Base-by-base conservation (phyloP, 1,140 invertebrate species). In the Drosophila ogumai region DNA sequence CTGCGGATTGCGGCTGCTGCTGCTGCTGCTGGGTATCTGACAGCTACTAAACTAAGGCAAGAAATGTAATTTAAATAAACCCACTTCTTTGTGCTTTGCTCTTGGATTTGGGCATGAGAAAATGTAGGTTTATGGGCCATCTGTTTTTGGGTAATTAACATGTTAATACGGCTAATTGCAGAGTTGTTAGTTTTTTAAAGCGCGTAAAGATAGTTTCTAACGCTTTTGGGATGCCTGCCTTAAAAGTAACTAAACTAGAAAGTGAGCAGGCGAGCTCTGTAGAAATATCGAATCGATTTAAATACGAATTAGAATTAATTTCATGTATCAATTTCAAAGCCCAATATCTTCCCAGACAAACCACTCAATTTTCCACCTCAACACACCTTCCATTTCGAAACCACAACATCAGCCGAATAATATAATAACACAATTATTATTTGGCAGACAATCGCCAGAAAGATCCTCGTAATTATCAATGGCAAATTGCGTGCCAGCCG, bases 71-170 rank as follows among this genome's bases (percentile, higher is more conserved):
- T 88, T 67, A 71, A 84, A 81, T 78, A 87, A 77, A 80, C 38
- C 66, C 60, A 80, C 57, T 59, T 68, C 52, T 67, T 73, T 67
- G 58, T 46, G 32, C 22, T 59, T 54, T 44, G 43, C 31, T 56
- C 69, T 76, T 50, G 38, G 71, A 50, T 60, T 75, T 36, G 52
- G 54, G 82, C 82, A 69, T 82, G 75, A 47, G 58, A 79, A 63
- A 76, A 86, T 86, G 36, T 65, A 46, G 79, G 84, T 88, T 87
- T 88, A 84, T 84, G 67, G 77, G 82, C 76, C 80, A 88, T 74
- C 71, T 57, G 58, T 69, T 77, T 66, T 68, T 68, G 43, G 50
- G 38, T 79, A 79, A 82, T 82, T 82, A 82, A 79, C 81, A 79
- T 87, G 71, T 79, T 87, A 75, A 65, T 76, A 75, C 76, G 79